Conservation (phyloP, 1,140 invertebrate species). For the Papilio machaon region DNA sequence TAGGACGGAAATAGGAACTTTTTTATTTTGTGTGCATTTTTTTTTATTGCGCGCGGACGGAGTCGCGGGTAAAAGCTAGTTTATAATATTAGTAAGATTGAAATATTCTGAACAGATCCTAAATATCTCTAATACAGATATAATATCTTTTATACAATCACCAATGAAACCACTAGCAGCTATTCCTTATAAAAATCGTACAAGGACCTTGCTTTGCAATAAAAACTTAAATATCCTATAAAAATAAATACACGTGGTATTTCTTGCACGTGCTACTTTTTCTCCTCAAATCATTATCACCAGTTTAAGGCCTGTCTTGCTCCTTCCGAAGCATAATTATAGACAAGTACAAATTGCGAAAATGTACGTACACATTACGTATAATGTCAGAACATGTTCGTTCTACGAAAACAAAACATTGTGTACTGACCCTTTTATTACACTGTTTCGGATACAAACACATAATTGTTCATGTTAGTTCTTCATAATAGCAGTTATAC, state of each 20-base stretch:
- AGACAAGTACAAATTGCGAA: not conserved
- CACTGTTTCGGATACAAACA: not conserved
- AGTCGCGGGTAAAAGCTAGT: too few species aligned
- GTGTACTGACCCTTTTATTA: not conserved
- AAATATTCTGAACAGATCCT: not conserved
- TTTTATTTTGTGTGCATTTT: too few species aligned
- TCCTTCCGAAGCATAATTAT: conserved; percentile 7
- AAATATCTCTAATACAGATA: too few species aligned
- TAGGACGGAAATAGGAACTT: too few species aligned
- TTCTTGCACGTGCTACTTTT: not conserved
- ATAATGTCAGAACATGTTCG: not conserved
- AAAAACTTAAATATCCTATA: not conserved
- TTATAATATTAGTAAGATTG: too few species aligned
- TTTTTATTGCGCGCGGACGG: too few species aligned
- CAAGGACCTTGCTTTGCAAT: not conserved
- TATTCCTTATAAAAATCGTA: not conserved
- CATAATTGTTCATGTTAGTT: not conserved
- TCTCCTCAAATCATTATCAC: not conserved
- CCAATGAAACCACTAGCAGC: not conserved
- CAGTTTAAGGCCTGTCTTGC: not conserved
- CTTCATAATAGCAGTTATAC: too few species aligned
- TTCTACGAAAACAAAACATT: not conserved
- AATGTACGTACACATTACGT: not conserved
- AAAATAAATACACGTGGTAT: conserved; percentile 4
- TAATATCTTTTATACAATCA: not conserved